Evolutionary conservation across 2,888 invertebrate species (phyloP), one percentile per base, ranked within the genome.

Genomic region (Ochlodes sylvanus): DNA sequence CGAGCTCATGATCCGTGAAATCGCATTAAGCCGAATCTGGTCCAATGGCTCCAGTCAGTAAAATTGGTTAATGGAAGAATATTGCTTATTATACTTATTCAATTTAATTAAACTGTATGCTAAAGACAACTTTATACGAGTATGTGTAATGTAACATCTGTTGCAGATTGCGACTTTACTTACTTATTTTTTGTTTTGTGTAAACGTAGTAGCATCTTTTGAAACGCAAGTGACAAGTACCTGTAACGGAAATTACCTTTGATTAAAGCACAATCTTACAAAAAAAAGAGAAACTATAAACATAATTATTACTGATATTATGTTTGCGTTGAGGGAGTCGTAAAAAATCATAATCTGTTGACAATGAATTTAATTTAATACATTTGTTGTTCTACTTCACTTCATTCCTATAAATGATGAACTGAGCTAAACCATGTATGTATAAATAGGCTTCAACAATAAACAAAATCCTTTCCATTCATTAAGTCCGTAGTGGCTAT

Each of bases 1-100:
- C 54, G 60, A 61, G 54, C 60, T 67, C 34, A 61, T 67, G 67
- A 67, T 67, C 67, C 67, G 61, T 67, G 55, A 61, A 61, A 61
- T 61, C 67, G 44, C 61, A 61, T 67, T 61, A 61, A 61, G 38
- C 44, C 38, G 21, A 44, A 14, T 61, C 42, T 61, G 61, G 44
- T 47, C 42, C 61, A 38, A 61, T 67, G 21, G 44, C 47, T 61
- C n/a, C 44, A 21, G 55, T 34, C 12, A 38, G 55, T 19, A 10
- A 42, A 61, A 67, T 61, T 32, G 44, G 21, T 12, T 58, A 52
- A 52, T 66, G 41, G 41, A 52, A 58, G 50, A 50, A 57, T 44
- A n/a, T 56, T 58, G 41, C 27, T 66, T 56, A 34, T 55, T 32
- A 55, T 55, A 15, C 4, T 55, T 15, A 32, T 32, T 15, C 12